phyloP scores from a whole-genome alignment of 2,113 vertebrate species.

The Holacanthus passer region DNA sequence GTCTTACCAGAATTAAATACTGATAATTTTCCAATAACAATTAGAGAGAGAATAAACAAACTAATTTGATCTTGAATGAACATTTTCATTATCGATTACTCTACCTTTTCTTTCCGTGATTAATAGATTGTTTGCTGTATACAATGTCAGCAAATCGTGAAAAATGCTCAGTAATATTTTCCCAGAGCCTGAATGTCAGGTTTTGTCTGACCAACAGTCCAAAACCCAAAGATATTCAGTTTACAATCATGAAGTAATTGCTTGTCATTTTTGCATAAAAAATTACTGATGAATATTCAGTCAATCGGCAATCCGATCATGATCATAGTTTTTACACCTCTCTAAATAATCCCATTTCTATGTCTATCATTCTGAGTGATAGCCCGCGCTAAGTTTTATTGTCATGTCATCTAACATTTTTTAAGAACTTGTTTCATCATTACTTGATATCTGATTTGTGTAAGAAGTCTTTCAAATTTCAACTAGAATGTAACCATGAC shows the following conservation, averaged over 20 bases:
- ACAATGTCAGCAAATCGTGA: background rate
- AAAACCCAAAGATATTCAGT: background rate
- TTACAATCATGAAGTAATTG: background rate
- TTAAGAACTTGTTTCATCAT: background rate
- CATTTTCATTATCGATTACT: background rate
- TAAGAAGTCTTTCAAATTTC: background rate
- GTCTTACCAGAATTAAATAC: background rate
- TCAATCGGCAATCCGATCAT: too few species aligned
- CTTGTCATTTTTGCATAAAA: too few species aligned
- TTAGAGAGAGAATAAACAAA: background rate
- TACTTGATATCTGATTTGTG: constrained; percentile 9
- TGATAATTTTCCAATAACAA: background rate
- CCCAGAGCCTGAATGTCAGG: background rate
- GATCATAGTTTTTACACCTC: background rate
- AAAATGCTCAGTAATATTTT: background rate
- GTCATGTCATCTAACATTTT: background rate
- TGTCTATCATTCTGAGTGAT: background rate
- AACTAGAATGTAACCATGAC: background rate
- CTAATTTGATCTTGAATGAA: background rate
- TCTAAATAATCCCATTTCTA: background rate
- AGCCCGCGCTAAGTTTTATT: background rate
- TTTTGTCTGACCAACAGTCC: background rate
- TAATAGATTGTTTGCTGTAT: background rate
- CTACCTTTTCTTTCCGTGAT: background rate
- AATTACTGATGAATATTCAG: too few species aligned